Percentiles rank a stretch among this genome's conserved stretches.
phyloP scores from a whole-genome alignment of 2,113 vertebrate genomes.

The Glaucomys volans region DNA sequence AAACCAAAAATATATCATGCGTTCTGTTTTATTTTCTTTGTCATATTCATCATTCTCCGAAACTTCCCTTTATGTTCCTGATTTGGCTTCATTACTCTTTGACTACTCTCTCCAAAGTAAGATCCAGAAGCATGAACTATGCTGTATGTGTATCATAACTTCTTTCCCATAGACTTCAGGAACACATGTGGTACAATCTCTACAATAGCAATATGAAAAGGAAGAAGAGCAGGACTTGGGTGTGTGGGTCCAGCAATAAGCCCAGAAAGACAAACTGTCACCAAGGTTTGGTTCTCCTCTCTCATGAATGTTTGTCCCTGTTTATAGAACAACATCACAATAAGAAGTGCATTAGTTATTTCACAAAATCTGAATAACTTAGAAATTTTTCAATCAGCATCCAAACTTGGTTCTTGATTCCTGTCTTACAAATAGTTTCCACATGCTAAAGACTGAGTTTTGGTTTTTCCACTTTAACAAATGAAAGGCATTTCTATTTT shows the following conservation, averaged over 20 bases:
- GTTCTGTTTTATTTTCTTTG: background rate
- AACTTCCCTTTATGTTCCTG: background rate
- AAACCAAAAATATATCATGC: background rate
- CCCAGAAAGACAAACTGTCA: slow-evolving; percentile 76
- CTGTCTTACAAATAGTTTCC: background rate
- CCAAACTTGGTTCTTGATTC: background rate
- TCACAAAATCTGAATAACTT: background rate
- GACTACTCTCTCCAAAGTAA: background rate
- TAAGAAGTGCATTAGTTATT: background rate
- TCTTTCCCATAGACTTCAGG: background rate
- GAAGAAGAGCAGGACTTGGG: background rate
- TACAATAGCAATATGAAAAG: background rate
- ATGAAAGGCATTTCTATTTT: background rate
- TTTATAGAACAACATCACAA: background rate
- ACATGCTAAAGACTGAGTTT: background rate
- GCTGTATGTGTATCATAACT: background rate
- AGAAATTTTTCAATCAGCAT: background rate
- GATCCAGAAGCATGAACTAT: background rate
- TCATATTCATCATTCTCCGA: background rate
- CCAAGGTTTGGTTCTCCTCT: slow-evolving; percentile 71
- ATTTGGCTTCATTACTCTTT: background rate
- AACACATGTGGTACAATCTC: background rate
- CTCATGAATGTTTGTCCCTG: slow-evolving; percentile 49
- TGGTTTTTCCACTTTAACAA: background rate
- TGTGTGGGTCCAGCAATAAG: slow-evolving; percentile 66